Evolutionary conservation across 2,888 invertebrate genomes (phyloP).

Genomic region (Oscheius sp.): DNA sequence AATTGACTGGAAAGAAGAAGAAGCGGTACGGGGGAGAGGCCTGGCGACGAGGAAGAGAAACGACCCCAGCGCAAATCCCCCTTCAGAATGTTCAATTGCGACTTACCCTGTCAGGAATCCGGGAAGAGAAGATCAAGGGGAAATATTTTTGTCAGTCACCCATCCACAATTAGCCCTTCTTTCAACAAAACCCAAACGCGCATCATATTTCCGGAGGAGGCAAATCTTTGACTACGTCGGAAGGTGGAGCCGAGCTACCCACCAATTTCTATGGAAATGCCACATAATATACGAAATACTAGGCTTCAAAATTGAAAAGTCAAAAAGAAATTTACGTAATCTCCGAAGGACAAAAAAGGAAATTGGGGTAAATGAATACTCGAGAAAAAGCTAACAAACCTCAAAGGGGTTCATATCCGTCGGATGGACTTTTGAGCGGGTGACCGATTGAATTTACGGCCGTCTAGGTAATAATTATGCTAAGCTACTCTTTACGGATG

Average conservation of each 20-base stretch:
- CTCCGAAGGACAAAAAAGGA: neutral
- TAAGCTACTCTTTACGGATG: neutral
- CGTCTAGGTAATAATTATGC: conserved; percentile 4
- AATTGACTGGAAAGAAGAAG: conserved; percentile 18
- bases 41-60: conserved; percentile 14
- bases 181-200: conserved; percentile 4
- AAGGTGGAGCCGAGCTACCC: no score
- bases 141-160: neutral
- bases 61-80: conserved; percentile 22
- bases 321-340: neutral
- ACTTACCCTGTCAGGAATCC: conserved; percentile 1
- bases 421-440: no score
- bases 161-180: conserved; percentile 22
- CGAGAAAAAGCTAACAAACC: conserved; percentile 4
- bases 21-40: neutral
- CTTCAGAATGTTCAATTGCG: neutral
- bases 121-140: neutral
- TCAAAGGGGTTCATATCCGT: neutral
- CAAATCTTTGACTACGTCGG: neutral
- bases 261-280: neutral
- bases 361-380: no score
- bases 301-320: neutral
- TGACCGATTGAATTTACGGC: neutral
- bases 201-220: conserved; percentile 1
- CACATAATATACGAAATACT: neutral